These are phyloP conservation scores for Allophyes oxyacanthae DNA, from an alignment of 2,888 invertebrate genomes.

Conservation along the genomic window DNA sequence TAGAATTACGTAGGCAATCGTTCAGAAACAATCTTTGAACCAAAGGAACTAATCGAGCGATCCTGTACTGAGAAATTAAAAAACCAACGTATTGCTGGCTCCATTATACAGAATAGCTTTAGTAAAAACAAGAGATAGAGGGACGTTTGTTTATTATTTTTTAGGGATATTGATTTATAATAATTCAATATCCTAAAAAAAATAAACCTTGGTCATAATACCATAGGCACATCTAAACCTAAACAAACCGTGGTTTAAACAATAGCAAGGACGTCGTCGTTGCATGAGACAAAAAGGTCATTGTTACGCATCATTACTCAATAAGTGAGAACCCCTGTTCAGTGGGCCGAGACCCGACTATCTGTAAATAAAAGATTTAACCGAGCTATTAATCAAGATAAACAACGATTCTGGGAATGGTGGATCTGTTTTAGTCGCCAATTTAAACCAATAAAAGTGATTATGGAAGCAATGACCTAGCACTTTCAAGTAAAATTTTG, in stretches of 20 bases:
- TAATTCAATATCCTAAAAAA: conserved; percentile 31
- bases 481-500: conserved; percentile 29
- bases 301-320: conserved; percentile 77
- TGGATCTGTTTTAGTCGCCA: conserved; percentile 46
- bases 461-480: conserved; percentile 44
- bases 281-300: conserved; percentile 71
- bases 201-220: conserved; percentile 44
- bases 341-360: conserved; percentile 59
- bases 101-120: conserved; percentile 8
- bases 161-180: conserved; percentile 19
- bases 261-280: conserved; percentile 61
- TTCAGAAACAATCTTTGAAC: conserved; percentile 39
- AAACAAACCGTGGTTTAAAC: conserved; percentile 65
- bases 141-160: conserved; percentile 12
- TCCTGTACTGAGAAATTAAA: conserved; percentile 17
- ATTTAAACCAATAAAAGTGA: conserved; percentile 56
- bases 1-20: conserved; percentile 26
- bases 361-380: conserved; percentile 55
- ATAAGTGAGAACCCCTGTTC: conserved; percentile 63
- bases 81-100: conserved; percentile 6
- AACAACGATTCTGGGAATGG: conserved; percentile 44
- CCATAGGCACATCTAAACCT: conserved; percentile 51
- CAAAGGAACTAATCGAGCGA: conserved; percentile 26
- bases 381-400: conserved; percentile 57
- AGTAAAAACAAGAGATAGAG: conserved; percentile 22